These are phyloP conservation scores for Chesias legatella DNA, from an alignment of 2,888 invertebrate genomes.

Conservation along the genomic window DNA sequence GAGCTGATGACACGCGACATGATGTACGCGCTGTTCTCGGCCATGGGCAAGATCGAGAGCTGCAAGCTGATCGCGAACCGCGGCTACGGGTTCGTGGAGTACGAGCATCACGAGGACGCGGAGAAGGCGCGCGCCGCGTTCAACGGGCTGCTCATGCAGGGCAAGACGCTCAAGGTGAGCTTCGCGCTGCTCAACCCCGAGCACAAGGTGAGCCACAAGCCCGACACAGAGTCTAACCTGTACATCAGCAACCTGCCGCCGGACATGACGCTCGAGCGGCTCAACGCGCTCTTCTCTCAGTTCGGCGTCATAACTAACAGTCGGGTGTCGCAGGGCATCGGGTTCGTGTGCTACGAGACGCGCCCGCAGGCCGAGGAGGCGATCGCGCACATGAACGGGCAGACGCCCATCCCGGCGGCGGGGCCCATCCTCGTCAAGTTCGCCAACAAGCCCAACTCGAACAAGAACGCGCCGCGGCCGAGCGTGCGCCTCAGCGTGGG, in stretches of 20 bases:
- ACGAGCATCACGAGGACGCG: slow-evolving; percentile 76
- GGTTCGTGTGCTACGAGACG: slow-evolving; percentile 73
- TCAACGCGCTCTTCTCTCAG: slow-evolving; percentile 65
- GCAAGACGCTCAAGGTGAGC: slow-evolving; percentile 76
- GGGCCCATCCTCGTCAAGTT: slow-evolving; percentile 74
- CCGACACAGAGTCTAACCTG: slow-evolving; percentile 75
- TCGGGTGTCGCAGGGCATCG: slow-evolving; percentile 75
- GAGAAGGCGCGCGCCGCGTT: slow-evolving; percentile 77
- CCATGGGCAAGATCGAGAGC: slow-evolving; percentile 77
- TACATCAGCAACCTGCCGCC: slow-evolving; percentile 78
- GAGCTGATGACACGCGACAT: slow-evolving; percentile 78
- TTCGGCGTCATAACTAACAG: slow-evolving; percentile 75
- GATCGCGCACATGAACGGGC: slow-evolving; percentile 68
- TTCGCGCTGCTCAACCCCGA: slow-evolving; percentile 77
- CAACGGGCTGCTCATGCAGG: slow-evolving; percentile 77
- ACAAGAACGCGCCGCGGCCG: slow-evolving; percentile 65
- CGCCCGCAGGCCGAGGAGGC: slow-evolving; percentile 74
- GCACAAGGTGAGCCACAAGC: slow-evolving; percentile 74
- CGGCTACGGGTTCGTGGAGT: slow-evolving; percentile 77
- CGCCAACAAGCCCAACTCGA: slow-evolving; percentile 72
- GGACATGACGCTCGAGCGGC: slow-evolving; percentile 74
- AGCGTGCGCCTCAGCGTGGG: slow-evolving; percentile 53
- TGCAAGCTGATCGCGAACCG: slow-evolving; percentile 76
- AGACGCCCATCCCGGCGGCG: slow-evolving; percentile 65
- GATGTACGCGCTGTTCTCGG: slow-evolving; percentile 79